Percentiles rank a stretch among this genome's conserved stretches.
Conservation (phyloP, 1,140 invertebrate genomes). For the Formica exsecta region DNA sequence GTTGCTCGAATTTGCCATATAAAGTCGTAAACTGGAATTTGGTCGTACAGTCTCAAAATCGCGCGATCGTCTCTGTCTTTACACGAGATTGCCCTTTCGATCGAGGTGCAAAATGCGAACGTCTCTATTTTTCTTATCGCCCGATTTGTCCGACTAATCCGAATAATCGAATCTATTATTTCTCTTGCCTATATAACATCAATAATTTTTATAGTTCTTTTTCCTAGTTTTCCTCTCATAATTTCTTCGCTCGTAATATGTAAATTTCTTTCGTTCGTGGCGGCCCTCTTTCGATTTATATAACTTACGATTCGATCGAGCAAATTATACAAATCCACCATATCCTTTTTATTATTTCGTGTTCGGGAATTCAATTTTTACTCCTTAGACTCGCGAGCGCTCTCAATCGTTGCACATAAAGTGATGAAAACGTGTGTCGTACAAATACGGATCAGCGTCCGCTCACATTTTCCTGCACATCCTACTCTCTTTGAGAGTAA, state of each 20-base stretch:
- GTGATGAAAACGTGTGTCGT: background rate
- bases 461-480: background rate
- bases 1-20: background rate
- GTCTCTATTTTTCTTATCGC: background rate
- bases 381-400: background rate
- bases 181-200: background rate
- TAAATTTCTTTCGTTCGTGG: background rate
- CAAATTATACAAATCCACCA: conserved; percentile 31
- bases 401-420: background rate
- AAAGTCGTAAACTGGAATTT: conserved; percentile 30
- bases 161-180: conserved; percentile 11
- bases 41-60: background rate
- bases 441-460: background rate
- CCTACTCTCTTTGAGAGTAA: background rate
- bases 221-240: background rate
- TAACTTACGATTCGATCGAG: conserved; percentile 1
- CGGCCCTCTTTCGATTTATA: background rate
- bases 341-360: background rate
- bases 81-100: background rate
- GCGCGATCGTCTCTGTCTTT: background rate
- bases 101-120: background rate
- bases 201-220: background rate
- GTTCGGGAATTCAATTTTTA: conserved; percentile 2
- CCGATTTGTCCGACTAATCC: background rate
- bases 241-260: background rate